phyloP scores from a whole-genome alignment of 2,888 invertebrate genomes.

The Drosophila subsilvestris region DNA sequence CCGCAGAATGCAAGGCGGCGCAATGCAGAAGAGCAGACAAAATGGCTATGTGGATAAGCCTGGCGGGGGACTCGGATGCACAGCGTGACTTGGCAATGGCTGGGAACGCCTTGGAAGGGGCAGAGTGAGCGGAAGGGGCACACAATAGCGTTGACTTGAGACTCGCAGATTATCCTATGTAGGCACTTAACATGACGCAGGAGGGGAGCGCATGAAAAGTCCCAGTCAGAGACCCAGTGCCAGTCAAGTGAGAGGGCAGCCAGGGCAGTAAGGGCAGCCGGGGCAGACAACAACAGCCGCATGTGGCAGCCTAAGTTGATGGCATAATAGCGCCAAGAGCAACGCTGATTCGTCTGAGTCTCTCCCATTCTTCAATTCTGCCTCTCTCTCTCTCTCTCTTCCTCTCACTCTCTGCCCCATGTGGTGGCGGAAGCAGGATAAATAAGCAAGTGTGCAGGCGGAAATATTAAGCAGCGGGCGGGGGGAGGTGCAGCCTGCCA shows the following conservation, averaged over 20 bases:
- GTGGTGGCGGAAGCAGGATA: constrained; percentile 72
- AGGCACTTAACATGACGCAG: constrained; percentile 72
- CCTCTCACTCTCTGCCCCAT: constrained; percentile 54
- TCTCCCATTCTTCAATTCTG: neutral
- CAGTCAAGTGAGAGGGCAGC: constrained; percentile 68
- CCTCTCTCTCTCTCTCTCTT: constrained; percentile 7
- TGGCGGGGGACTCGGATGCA: constrained; percentile 36
- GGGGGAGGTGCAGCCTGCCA: constrained; percentile 54
- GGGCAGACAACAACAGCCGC: constrained; percentile 30
- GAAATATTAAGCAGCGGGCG: constrained; percentile 73
- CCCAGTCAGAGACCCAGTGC: neutral
- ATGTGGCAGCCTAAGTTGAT: constrained; percentile 47
- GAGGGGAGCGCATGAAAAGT: constrained; percentile 20
- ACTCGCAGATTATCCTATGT: constrained; percentile 78
- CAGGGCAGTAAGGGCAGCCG: constrained; percentile 61
- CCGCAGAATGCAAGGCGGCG: constrained; percentile 51
- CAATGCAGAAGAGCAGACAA: constrained; percentile 47
- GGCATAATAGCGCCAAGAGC: constrained; percentile 6
- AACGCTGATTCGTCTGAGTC: neutral
- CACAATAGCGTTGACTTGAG: constrained; percentile 73
- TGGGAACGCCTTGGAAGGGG: neutral
- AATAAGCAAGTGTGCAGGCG: constrained; percentile 78
- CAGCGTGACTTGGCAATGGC: constrained; percentile 31
- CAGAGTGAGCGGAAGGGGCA: constrained; percentile 32
- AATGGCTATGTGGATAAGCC: constrained; percentile 46